These are phyloP conservation scores for Neoseiulus cucumeris DNA, from an alignment of 1,140 invertebrate species.

Conservation along the genomic window DNA sequence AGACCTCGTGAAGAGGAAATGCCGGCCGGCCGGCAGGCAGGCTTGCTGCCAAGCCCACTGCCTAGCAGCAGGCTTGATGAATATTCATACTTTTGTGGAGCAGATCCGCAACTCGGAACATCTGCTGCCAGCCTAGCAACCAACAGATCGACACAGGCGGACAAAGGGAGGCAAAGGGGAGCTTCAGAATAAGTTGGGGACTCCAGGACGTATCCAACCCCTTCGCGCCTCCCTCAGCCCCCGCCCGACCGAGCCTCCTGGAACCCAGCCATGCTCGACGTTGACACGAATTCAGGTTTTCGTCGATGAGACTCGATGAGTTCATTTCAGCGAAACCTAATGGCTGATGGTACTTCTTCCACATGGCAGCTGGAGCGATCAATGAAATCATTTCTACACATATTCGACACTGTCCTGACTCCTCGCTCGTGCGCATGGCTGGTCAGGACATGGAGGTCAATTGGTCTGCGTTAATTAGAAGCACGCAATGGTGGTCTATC, in stretches of 20 bases:
- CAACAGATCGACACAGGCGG: not conserved
- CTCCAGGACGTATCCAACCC: not conserved
- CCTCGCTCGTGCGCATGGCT: too few relatives aligned
- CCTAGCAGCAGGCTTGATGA: not conserved
- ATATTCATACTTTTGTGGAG: not conserved
- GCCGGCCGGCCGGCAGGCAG: not conserved
- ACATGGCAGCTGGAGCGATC: not conserved
- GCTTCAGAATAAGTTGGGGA: not conserved
- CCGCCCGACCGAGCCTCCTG: not conserved
- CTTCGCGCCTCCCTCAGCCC: not conserved
- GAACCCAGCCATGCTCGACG: not conserved
- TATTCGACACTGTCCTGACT: not conserved
- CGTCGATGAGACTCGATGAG: not conserved
- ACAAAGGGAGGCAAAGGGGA: not conserved
- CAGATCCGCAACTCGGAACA: not conserved
- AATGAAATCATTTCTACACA: not conserved
- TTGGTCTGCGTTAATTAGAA: too few relatives aligned
- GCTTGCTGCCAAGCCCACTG: not conserved
- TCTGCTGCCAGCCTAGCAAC: not conserved
- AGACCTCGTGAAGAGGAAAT: not conserved
- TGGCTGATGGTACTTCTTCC: not conserved
- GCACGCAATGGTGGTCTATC: too few relatives aligned
- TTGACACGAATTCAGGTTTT: not conserved
- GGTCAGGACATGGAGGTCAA: too few relatives aligned
- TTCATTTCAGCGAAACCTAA: not conserved